Evolutionary conservation across 2,113 vertebrate genomes (phyloP).

Genomic region (Nipponia nippon): DNA sequence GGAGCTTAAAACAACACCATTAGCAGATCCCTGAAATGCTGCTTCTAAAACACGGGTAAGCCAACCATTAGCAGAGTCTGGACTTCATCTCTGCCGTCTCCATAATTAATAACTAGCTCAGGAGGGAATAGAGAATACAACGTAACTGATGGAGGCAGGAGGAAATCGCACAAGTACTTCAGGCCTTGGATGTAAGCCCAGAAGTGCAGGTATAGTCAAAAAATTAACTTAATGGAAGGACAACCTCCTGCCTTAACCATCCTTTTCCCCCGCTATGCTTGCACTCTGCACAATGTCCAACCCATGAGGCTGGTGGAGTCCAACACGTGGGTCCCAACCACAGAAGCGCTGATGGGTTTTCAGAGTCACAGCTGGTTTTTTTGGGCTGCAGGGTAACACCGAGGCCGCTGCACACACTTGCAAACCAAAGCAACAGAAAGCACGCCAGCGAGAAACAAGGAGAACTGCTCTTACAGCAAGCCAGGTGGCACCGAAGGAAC

Average conservation of each 20-base stretch:
- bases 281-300: neutral
- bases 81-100: conserved; percentile 12
- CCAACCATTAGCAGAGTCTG: conserved; percentile 32
- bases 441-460: neutral
- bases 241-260: neutral
- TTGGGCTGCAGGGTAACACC: neutral
- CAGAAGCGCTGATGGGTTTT: neutral
- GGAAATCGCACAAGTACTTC: neutral
- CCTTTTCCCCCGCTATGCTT: neutral
- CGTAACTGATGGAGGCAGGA: neutral
- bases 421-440: neutral
- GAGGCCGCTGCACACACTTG: neutral
- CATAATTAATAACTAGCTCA: conserved; percentile 55
- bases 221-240: conserved; percentile 23
- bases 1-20: neutral
- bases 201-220: conserved; percentile 13
- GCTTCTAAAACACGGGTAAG: neutral
- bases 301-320: neutral
- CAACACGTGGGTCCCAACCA: neutral
- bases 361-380: neutral
- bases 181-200: conserved; percentile 17
- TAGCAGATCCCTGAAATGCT: neutral
- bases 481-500: rapidly evolving
- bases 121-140: neutral
- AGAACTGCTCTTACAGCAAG: neutral